These are phyloP conservation scores for Trissonchulus latispiculum DNA, from an alignment of 2,888 invertebrate genomes.

Conservation along the genomic window DNA sequence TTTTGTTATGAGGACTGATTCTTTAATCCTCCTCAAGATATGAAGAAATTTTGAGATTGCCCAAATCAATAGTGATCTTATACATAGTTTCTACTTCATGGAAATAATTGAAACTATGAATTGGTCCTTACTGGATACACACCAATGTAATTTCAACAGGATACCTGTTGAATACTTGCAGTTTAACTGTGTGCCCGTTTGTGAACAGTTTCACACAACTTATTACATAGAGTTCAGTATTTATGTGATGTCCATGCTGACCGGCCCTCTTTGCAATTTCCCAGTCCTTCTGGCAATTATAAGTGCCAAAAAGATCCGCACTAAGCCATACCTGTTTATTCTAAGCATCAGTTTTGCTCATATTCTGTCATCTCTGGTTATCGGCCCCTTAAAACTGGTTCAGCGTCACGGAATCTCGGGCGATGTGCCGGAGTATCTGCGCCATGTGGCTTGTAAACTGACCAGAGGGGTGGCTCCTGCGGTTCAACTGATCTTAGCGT, in stretches of 20 bases:
- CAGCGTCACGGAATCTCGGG: background rate
- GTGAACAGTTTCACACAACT: background rate
- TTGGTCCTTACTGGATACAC: too few relatives aligned
- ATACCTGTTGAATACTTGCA: too few relatives aligned
- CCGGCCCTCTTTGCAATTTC: background rate
- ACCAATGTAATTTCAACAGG: too few relatives aligned
- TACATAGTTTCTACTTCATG: too few relatives aligned
- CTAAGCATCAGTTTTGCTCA: slow-evolving; percentile 8
- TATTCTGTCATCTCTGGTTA: background rate
- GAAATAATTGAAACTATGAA: too few relatives aligned
- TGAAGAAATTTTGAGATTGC: too few relatives aligned
- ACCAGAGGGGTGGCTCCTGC: background rate
- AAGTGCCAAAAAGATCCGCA: background rate
- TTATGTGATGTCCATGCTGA: background rate
- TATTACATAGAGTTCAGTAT: background rate
- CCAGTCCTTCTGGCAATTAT: background rate
- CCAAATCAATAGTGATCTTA: too few relatives aligned
- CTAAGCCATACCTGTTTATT: slow-evolving; percentile 8
- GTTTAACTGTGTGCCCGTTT: background rate
- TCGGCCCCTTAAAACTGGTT: background rate
- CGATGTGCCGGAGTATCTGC: background rate
- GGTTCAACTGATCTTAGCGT: background rate
- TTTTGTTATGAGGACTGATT: too few relatives aligned
- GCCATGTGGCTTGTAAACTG: background rate
- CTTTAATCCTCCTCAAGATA: too few relatives aligned